Evolutionary conservation across 2,888 invertebrate species (phyloP).

Genomic region (Lissocephala sabroskyi): DNA sequence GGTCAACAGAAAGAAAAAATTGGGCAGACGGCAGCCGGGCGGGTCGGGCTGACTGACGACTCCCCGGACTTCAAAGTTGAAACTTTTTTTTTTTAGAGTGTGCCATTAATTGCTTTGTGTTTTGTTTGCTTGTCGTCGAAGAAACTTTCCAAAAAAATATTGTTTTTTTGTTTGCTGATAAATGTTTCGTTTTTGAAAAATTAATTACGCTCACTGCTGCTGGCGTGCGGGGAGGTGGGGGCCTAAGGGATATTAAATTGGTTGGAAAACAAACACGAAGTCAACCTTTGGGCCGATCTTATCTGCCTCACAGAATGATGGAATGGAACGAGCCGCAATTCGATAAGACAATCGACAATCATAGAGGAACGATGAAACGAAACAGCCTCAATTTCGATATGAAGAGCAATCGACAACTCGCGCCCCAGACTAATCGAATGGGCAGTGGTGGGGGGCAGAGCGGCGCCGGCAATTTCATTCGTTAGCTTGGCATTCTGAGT

Average conservation of each 20-base stretch:
- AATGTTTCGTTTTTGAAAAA: slow-evolving; percentile 57
- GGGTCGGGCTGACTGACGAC: neutral
- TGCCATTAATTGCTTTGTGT: slow-evolving; percentile 57
- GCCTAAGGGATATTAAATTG: slow-evolving; percentile 26
- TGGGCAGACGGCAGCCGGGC: slow-evolving; percentile 7
- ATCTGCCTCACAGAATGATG: no score
- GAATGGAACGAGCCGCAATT: no score
- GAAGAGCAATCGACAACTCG: no score
- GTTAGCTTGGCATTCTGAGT: no score
- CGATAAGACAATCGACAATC: no score
- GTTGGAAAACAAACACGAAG: slow-evolving; percentile 52
- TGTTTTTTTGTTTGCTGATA: slow-evolving; percentile 41
- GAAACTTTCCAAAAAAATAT: slow-evolving; percentile 51
- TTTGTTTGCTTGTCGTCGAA: neutral
- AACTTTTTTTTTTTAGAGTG: slow-evolving; percentile 40
- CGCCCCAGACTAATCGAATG: no score
- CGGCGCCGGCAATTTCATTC: no score
- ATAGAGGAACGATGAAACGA: no score
- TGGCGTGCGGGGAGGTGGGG: neutral
- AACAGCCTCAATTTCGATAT: no score
- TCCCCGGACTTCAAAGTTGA: neutral
- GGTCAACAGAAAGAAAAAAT: slow-evolving; percentile 14
- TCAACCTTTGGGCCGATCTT: no score
- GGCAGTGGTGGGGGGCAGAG: no score
- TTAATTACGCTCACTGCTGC: slow-evolving; percentile 62